Evolutionary conservation across 2,888 invertebrate genomes (phyloP), one percentile per base, ranked within the genome.

Genomic region (Stratiomys singularior): DNA sequence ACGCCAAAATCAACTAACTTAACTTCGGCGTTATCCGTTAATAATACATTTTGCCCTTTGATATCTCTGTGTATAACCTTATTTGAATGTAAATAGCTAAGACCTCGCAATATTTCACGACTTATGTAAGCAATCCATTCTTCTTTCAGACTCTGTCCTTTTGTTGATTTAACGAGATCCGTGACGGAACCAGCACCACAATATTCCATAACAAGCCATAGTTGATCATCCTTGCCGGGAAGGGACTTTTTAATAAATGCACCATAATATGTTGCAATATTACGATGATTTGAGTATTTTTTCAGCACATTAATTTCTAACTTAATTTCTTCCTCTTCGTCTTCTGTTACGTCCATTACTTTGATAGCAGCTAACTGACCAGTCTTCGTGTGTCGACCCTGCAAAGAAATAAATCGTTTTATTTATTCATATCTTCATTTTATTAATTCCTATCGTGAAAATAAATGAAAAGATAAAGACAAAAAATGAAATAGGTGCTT

Each of bases 51-150:
- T 89, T 99, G 99, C 81, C 97, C 97, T 88, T 99, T 99, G 87
- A 99, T 99, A 89, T 99, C 99, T 87, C 99, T 92, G 89, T 99
- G 99, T 85, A 99, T 99, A 82, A 99, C 98, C 91, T 99, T 98
- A 89, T 98, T 98, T 85, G 95, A 94, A 89, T 99, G 99, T 86
- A 99, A 92, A 90, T 99, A 99, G 86, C 96, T 96, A 80, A 99
- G 92, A 82, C 99, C 99, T 85, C 98, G 91, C 81, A 97, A 90
- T 82, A 96, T 96, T 92, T 99, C 96, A 87, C 99, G 91, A 87
- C 98, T 98, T 83, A 99, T 97, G 88, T 99, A 99, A 78, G 99
- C 98, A 86, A 99, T 99, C 99, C 99, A 99, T 89, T 99, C 99
- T 89, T 99, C 99, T 88, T 98, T 99, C 83, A 99, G 90, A 81